Base-by-base conservation (phyloP, 2,888 invertebrate genomes). In the Saturnia japonica region DNA sequence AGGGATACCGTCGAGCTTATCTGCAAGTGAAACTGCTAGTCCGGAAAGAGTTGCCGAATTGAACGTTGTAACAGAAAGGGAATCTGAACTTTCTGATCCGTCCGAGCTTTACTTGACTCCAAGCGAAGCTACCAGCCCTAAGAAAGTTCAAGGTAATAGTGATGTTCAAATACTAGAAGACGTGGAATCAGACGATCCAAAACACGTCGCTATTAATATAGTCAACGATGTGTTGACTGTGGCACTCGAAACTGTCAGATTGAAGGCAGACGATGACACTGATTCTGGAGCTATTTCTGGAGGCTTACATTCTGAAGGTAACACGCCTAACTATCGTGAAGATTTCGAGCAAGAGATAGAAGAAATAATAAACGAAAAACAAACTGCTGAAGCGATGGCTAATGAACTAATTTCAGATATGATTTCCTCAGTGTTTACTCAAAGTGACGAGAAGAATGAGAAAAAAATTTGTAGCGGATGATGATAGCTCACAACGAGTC, bases 91-190 rank as follows among this genome's bases (percentile, higher is more conserved):
- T 68, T 96, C 96, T 76, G 96, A 96, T 85, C 94, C 95, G 74
- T 96, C 96, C 68, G 96, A 96, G 81, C 91, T 95, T 72, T 96
- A 96, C 81, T 87, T 96, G 74, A 96, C 96, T 68, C 96, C 96
- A 34, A 96, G 96, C 60, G 96, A 96, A 85, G 91, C 95, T 57
- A 94, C 94, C 77, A 94, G 94, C 77, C 94, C 94, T 75, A 91
- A 89, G 80, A 91, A 88, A 87, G 82, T 80, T 74, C 85, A 86
- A 84, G 93, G 93, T 79, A 93, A 93, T 87, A 88, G 89, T 85
- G 94, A 92, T 71, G 76, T 74, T 51, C 78, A 79, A 74, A 82
- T 83, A 82, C 80, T 83, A 54, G 87, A 88, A 60, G 87, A 88
- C 64, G 77, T 79, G 16, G 85, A 85, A 45, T 80, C 78, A 70